Base-by-base conservation (phyloP, 2,888 invertebrate species). In the Drosophila borealis region DNA sequence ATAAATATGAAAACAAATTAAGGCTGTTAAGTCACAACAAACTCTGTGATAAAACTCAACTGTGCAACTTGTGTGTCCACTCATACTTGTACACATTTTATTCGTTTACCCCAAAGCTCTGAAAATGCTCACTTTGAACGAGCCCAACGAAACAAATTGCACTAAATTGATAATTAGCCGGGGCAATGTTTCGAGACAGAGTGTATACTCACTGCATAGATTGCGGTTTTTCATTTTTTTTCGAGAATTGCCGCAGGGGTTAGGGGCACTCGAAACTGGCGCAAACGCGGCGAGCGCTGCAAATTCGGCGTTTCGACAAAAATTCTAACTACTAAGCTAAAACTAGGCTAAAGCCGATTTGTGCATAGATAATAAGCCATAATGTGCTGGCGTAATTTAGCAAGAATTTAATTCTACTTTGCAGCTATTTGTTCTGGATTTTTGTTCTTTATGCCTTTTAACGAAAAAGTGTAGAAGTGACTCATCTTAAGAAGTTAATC, bases 111-210 rank as follows among this genome's bases (percentile, higher is more conserved):
- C 60, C 41, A 56, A 61, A 78, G 54, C 50, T 50, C n/a, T 62
- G 65, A 2, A 29, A 29, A 29, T 29, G 29, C 29, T 72, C 56
- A 68, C 80, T 71, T 59, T 49, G 62, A 53, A 21, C 49, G 45
- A 42, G 57, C 21, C 39, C 60, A 78, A 64, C 53, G 66, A 65
- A 80, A 67, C 83, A 84, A 84, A 84, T 84, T 84, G 83, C 85
- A 78, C 89, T 87, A 84, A 84, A 84, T 84, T 84, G 87, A 88
- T 84, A 84, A 84, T 88, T 87, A 83, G 84, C 68, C 64, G 65
- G 54, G 69, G 55, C 33, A 66, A 53, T 53, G 36, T 42, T 65
- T 21, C 29, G 41, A 50, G 48, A 11, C 3, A 36, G 41, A 19
- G 41, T 37, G 46, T 45, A 17, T 59, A 49, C 33, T 46, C 54